phyloP scores from a whole-genome alignment of 2,113 vertebrate species.

The Alaudala cheleensis region DNA sequence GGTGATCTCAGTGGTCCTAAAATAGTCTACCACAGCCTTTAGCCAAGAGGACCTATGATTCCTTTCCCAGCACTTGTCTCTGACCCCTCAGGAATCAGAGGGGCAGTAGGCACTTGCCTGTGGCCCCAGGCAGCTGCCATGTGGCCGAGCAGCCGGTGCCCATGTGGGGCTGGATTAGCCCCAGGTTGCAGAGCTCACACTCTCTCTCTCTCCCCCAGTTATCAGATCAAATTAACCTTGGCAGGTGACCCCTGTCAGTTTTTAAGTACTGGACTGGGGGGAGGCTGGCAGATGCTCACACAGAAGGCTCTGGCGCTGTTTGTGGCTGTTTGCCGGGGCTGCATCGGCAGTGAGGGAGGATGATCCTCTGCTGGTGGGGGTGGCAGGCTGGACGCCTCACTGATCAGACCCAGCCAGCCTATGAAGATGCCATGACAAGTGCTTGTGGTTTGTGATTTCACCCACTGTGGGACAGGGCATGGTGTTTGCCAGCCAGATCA shows the following conservation, averaged over 20 bases:
- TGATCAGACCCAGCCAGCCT: neutral
- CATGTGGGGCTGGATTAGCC: neutral
- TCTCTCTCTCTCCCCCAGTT: neutral
- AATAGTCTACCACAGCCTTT: neutral
- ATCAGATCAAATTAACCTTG: conserved; percentile 63
- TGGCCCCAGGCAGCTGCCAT: conserved; percentile 38
- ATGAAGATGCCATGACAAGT: neutral
- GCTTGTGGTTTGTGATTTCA: neutral
- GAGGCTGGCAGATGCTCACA: conserved; percentile 1
- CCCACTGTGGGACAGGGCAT: neutral
- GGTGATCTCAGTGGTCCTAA: conserved; percentile 49
- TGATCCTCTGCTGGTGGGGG: neutral
- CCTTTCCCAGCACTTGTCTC: neutral
- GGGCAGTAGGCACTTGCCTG: neutral
- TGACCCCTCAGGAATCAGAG: neutral
- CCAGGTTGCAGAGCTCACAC: neutral
- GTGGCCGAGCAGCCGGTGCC: conserved; percentile 30
- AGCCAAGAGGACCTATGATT: neutral
- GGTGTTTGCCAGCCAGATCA: neutral
- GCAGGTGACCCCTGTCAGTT: neutral
- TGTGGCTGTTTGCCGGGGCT: neutral
- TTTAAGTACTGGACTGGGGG: neutral
- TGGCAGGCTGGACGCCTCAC: neutral
- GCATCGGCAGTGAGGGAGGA: rapidly evolving
- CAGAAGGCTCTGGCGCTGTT: neutral